Percentiles rank a stretch among this genome's conserved stretches.
These are phyloP conservation scores for Protosalanx chinensis DNA, from an alignment of 2,797 vertebrate genomes.

Conservation along the genomic window DNA sequence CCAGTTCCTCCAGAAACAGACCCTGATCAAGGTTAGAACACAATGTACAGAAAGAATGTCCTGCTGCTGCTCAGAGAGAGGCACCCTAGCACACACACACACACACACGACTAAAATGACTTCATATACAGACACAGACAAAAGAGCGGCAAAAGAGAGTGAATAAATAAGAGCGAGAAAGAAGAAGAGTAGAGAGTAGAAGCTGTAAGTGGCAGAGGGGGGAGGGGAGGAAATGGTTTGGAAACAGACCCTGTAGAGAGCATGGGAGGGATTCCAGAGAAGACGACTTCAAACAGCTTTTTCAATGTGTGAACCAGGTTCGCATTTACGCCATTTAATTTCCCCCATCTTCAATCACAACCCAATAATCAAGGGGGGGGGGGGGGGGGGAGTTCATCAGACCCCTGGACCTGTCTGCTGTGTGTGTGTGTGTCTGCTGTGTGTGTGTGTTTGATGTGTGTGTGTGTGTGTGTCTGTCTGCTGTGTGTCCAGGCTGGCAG, in stretches of 20 bases:
- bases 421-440: too few species aligned
- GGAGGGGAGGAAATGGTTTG: conserved; percentile 14
- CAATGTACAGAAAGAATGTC: conserved; percentile 44
- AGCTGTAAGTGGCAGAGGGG: neutral
- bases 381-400: too few species aligned
- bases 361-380: too few species aligned
- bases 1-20: conserved; percentile 19
- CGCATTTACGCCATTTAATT: too few species aligned
- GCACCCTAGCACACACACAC: neutral
- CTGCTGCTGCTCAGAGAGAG: conserved; percentile 1
- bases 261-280: too few species aligned
- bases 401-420: too few species aligned
- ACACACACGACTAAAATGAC: neutral
- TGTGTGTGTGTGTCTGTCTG: too few species aligned
- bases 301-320: too few species aligned
- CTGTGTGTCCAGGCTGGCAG: too few species aligned
- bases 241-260: neutral
- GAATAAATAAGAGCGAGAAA: neutral
- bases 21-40: conserved; percentile 40
- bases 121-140: neutral
- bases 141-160: neutral
- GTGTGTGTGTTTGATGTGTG: too few species aligned
- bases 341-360: too few species aligned
- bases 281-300: too few species aligned
- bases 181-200: neutral